Percentiles rank a stretch among this genome's conserved stretches.
Evolutionary conservation across 1,140 invertebrate genomes (phyloP).

Genomic region (Hycleus cichorii): DNA sequence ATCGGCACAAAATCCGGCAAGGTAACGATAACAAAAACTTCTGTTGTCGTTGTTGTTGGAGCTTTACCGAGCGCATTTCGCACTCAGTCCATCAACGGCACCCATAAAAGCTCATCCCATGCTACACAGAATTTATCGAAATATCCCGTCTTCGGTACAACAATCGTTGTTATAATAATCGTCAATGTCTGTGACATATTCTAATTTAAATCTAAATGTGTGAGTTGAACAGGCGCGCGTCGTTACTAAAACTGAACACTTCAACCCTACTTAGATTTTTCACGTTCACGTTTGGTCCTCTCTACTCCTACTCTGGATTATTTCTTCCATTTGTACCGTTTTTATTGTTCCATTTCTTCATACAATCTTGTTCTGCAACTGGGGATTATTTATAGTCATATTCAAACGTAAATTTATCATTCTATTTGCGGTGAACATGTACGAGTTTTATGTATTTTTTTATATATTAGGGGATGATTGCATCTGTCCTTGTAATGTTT

Average conservation of each 20-base stretch:
- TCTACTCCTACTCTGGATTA: constrained; percentile 20
- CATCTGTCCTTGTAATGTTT: constrained; percentile 4
- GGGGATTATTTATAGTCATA: constrained; percentile 3
- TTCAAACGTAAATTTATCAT: constrained; percentile 1
- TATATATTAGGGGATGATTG: neutral
- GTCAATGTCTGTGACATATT: constrained; percentile 8
- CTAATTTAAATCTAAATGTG: constrained; percentile 1
- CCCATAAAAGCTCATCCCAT: constrained; percentile 1
- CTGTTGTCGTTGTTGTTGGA: neutral
- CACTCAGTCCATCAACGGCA: constrained; percentile 5
- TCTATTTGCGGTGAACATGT: constrained; percentile 5
- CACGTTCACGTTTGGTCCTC: constrained; percentile 4
- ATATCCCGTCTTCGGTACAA: no score
- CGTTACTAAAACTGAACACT: constrained; percentile 23
- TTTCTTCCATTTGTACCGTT: constrained; percentile 5
- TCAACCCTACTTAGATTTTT: constrained; percentile 12
- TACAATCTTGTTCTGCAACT: neutral
- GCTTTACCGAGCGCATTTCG: constrained; percentile 9
- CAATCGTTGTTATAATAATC: no score
- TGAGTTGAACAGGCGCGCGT: constrained; percentile 14
- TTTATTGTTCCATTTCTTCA: constrained; percentile 7
- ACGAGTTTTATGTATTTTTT: neutral
- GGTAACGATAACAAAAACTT: no score
- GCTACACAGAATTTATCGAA: neutral
- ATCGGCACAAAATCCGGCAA: neutral